phyloP scores from a whole-genome alignment of 1,140 invertebrate genomes.

The Homalodisca vitripennis region DNA sequence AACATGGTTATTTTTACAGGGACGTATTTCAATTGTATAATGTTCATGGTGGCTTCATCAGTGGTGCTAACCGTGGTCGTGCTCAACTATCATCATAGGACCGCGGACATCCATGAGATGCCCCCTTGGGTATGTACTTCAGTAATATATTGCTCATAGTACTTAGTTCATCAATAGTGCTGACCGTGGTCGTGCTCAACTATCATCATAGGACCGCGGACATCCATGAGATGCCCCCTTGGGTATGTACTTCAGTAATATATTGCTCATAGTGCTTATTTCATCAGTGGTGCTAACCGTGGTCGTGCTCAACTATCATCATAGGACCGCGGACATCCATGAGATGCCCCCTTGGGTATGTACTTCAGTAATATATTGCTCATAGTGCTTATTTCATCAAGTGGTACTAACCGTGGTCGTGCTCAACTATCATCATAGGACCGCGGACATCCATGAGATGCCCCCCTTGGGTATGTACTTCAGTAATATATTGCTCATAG shows the following conservation, averaged over 20 bases:
- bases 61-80: conserved; percentile 97
- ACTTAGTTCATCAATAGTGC: conserved; percentile 96
- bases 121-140: conserved; percentile 89
- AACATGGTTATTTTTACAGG: too few species aligned
- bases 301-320: conserved; percentile 97
- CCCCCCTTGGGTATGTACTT: conserved; percentile 93
- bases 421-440: conserved; percentile 97
- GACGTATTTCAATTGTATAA: conserved; percentile 99
- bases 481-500: too few species aligned
- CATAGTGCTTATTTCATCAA: conserved; percentile 98
- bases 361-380: conserved; percentile 99
- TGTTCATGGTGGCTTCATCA: conserved; percentile 99
- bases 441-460: conserved; percentile 96
- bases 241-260: conserved; percentile 90
- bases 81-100: conserved; percentile 97
- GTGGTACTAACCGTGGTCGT: conserved; percentile 97
- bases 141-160: background rate
- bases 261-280: too few species aligned
- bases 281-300: conserved; percentile 97
- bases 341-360: conserved; percentile 95
- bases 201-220: conserved; percentile 97
- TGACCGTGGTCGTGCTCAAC: conserved; percentile 96
- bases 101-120: conserved; percentile 96
- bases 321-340: conserved; percentile 94
- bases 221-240: conserved; percentile 94